Conservation (phyloP, 2,113 vertebrate species). For the Tonatia bakeri region DNA sequence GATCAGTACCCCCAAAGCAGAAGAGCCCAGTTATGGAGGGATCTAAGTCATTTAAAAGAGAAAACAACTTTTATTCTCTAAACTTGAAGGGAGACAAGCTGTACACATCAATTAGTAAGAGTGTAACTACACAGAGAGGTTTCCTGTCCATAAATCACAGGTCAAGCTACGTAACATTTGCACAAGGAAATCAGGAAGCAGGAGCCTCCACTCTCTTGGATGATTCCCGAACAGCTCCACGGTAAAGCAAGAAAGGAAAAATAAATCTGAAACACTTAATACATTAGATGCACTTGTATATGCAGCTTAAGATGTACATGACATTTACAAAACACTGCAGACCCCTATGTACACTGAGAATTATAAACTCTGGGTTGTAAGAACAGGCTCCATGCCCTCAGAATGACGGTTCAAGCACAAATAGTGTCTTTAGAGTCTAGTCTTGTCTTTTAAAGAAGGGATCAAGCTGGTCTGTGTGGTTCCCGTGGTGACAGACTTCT, state of each 20-base stretch:
- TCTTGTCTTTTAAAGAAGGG: not conserved
- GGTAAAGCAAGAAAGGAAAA: not conserved
- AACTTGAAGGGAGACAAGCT: not conserved
- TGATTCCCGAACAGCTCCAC: not conserved
- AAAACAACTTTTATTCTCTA: not conserved
- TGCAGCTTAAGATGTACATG: not conserved
- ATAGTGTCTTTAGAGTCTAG: not conserved
- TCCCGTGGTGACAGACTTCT: not conserved
- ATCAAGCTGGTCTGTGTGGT: not conserved
- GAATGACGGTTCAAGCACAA: not conserved
- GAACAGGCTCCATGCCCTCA: not conserved
- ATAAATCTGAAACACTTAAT: not conserved
- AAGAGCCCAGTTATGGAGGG: not conserved
- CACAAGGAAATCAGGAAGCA: not conserved
- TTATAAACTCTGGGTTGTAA: not conserved
- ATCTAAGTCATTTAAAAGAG: not conserved
- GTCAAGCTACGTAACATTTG: conserved; percentile 7
- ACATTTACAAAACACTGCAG: not conserved
- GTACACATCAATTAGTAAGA: not conserved
- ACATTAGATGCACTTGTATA: not conserved
- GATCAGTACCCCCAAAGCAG: not conserved
- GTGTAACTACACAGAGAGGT: not conserved
- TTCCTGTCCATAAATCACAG: conserved; percentile 18
- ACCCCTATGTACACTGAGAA: not conserved
- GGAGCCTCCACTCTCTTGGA: not conserved